Conservation (phyloP, 2,797 vertebrate genomes). For the Hoplostethus atlanticus region DNA sequence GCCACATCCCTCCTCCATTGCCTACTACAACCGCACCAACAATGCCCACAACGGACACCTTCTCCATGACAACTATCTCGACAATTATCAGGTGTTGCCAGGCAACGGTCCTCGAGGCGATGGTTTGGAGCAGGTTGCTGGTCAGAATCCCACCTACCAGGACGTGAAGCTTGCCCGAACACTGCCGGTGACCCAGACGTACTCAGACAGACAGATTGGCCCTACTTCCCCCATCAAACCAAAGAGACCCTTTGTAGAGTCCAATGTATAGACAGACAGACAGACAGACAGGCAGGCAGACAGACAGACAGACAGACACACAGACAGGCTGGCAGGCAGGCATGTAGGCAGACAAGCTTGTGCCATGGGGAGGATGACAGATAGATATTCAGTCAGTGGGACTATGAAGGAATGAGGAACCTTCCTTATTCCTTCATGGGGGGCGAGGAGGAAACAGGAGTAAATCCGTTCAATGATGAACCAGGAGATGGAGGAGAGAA, state of each 20-base stretch:
- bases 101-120: slow-evolving; percentile 85
- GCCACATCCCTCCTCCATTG: slow-evolving; percentile 87
- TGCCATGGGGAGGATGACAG: too few species aligned
- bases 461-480: neutral
- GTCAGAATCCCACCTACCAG: slow-evolving; percentile 91
- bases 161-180: slow-evolving; percentile 94
- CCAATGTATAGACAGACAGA: slow-evolving; percentile 89
- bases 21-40: slow-evolving; percentile 99
- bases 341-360: slow-evolving; percentile 14
- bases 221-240: slow-evolving; percentile 98
- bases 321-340: neutral
- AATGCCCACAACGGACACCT: slow-evolving; percentile 95
- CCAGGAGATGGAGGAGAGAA: neutral
- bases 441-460: neutral
- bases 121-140: slow-evolving; percentile 88
- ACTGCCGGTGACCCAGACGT: slow-evolving; percentile 92
- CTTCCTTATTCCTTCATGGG: too few species aligned
- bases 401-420: too few species aligned
- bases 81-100: slow-evolving; percentile 69
- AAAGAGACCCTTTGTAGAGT: slow-evolving; percentile 99
- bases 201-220: slow-evolving; percentile 91
- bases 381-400: too few species aligned
- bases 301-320: too few species aligned
- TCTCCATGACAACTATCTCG: slow-evolving; percentile 90
- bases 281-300: too few species aligned